Evolutionary conservation across 1,140 invertebrate species (phyloP).

Genomic region (Lycorma delicatula): DNA sequence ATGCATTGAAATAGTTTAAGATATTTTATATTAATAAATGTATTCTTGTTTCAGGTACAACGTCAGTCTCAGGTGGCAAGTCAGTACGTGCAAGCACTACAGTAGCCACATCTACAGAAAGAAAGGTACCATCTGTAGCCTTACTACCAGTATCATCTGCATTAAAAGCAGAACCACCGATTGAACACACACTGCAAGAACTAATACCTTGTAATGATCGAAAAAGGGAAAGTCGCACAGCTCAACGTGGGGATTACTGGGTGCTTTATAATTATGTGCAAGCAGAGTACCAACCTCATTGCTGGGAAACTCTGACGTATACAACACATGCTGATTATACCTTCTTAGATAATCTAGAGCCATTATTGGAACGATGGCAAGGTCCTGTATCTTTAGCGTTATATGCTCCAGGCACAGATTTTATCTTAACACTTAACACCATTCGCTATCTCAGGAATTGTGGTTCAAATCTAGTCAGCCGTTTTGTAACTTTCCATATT

Average conservation of each 20-base stretch:
- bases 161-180: slow-evolving; percentile 33
- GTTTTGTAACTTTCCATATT: slow-evolving; percentile 74
- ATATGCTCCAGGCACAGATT: slow-evolving; percentile 58
- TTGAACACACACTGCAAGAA: slow-evolving; percentile 35
- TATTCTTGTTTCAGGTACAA: slow-evolving; percentile 13
- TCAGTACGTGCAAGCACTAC: slow-evolving; percentile 18
- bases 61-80: neutral
- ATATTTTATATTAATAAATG: too few species aligned
- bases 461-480: slow-evolving; percentile 50
- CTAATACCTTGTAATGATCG: slow-evolving; percentile 55
- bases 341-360: slow-evolving; percentile 81
- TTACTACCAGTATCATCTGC: too few species aligned
- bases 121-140: too few species aligned
- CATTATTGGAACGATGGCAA: slow-evolving; percentile 61
- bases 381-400: slow-evolving; percentile 61
- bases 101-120: slow-evolving; percentile 27
- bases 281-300: slow-evolving; percentile 42
- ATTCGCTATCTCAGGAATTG: slow-evolving; percentile 51
- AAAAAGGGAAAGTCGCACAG: slow-evolving; percentile 48
- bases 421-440: slow-evolving; percentile 44
- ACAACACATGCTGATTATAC: slow-evolving; percentile 88
- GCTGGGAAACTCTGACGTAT: slow-evolving; percentile 81
- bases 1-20: too few species aligned
- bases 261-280: slow-evolving; percentile 79
- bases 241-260: slow-evolving; percentile 80